Evolutionary conservation across 1,140 invertebrate genomes (phyloP), one percentile per base, ranked within the genome.

Genomic region (Hycleus cichorii): DNA sequence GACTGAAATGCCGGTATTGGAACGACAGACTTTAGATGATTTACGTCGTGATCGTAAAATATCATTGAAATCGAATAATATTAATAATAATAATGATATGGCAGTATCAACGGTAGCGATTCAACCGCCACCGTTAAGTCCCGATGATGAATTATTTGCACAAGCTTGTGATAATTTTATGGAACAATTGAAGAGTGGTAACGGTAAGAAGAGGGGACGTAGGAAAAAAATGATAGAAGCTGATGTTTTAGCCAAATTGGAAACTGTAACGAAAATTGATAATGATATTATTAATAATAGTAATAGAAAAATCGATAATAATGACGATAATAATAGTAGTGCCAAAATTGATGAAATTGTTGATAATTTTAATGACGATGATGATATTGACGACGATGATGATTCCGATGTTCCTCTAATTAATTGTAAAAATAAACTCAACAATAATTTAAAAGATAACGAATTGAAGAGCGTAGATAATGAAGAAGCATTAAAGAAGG

Each of bases 131-230:
- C 66, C 72, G 3, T 4, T 18, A 18, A 72, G 75, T 56, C 74
- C 78, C 0, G 70, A 77, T 12, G 77, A 79, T 52, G 63, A 70
- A 49, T 58, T 68, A 3, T 74, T 74, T 47, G 75, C 77, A 49
- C 78, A 73, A 64, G 79, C 83, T 8, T 87, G 85, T 77, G 84
- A 87, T 76, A 84, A 76, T 68, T 86, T 88, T 72, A 78, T 87
- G 74, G 83, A 85, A 70, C 82, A 87, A 71, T 71, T 87, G 27
- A 81, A 83, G 62, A 75, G 69, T 44, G 80, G 80, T 2, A 42
- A 11, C 9, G 80, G 80, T 60, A 68, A 74, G 24, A 57, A 66
- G 10, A 82, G 81, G 64, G 83, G 80, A 32, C 74, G 71, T 9
- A 64, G 76, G 38, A 75, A 77, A 67, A 79, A 83, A 72, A 80